These are phyloP conservation scores for Calephelis nemesis DNA, from an alignment of 1,140 invertebrate species.

Conservation along the genomic window DNA sequence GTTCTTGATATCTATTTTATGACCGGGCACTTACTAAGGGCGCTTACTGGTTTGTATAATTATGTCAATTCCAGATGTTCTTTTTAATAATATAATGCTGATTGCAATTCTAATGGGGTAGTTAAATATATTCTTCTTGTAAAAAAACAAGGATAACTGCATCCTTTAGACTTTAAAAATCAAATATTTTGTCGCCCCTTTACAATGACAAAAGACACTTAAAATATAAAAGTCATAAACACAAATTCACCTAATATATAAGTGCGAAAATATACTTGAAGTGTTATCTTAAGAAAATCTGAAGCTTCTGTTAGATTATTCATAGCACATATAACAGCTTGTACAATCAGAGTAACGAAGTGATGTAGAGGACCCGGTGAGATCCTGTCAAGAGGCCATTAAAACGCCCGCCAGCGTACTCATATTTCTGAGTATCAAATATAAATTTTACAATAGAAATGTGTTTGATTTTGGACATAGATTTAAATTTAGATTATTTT, in stretches of 20 bases:
- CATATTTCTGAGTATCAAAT: slow-evolving; percentile 69
- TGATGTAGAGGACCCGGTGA: slow-evolving; percentile 66
- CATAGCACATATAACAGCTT: slow-evolving; percentile 61
- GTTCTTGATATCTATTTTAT: too few species aligned
- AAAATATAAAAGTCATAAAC: slow-evolving; percentile 13
- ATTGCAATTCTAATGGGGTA: too few species aligned
- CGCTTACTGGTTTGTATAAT: too few species aligned
- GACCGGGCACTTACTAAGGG: too few species aligned
- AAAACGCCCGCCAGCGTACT: slow-evolving; percentile 63
- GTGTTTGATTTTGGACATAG: slow-evolving; percentile 38
- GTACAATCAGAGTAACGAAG: slow-evolving; percentile 73
- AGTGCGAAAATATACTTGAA: slow-evolving; percentile 11
- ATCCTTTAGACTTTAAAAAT: too few species aligned
- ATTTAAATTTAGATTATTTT: slow-evolving; percentile 21
- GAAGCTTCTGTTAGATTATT: slow-evolving; percentile 45
- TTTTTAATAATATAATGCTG: too few species aligned
- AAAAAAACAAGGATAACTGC: too few species aligned
- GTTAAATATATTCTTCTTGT: too few species aligned
- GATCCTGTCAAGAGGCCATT: slow-evolving; percentile 73
- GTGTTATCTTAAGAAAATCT: slow-evolving; percentile 22
- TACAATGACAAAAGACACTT: background rate
- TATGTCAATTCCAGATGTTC: too few species aligned
- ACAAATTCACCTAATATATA: slow-evolving; percentile 6
- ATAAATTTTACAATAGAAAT: slow-evolving; percentile 65
- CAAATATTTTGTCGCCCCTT: background rate